These are phyloP conservation scores for Daubentonia madagascariensis DNA, from an alignment of 2,113 vertebrate species.

Conservation along the genomic window DNA sequence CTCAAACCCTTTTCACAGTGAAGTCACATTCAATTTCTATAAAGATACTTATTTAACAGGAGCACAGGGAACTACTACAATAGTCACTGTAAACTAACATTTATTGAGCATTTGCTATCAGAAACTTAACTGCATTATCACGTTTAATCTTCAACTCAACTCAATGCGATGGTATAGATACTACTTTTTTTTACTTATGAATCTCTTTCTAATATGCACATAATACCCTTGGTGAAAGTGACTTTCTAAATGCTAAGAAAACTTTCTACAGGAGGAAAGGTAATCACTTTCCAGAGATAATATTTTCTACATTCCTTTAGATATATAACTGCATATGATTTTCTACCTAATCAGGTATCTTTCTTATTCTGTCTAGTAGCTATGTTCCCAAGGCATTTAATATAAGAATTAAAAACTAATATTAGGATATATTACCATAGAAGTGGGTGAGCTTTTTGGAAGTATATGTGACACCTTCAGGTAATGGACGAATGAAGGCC, in stretches of 20 bases:
- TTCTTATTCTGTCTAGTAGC: not conserved
- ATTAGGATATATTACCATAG: not conserved
- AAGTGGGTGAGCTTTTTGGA: conserved; percentile 39
- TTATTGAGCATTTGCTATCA: not conserved
- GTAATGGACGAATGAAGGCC: conserved; percentile 52
- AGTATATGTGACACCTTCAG: conserved; percentile 28
- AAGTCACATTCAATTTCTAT: not conserved
- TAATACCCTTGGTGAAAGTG: not conserved
- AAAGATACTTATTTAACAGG: not conserved
- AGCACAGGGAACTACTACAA: not conserved
- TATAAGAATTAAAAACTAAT: conserved; percentile 32
- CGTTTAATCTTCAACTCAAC: not conserved
- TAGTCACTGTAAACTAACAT: not conserved
- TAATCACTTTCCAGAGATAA: not conserved
- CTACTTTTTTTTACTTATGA: not conserved
- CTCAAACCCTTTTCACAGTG: not conserved
- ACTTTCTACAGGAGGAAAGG: not conserved
- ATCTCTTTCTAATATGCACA: not conserved
- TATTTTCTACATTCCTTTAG: not conserved
- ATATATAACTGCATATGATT: not conserved
- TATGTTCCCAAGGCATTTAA: conserved; percentile 37
- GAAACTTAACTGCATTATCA: not conserved
- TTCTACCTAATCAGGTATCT: not conserved
- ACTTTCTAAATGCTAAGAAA: not conserved
- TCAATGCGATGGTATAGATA: not conserved